A percentile compares a stretch with the other conserved stretches of the same genome.
phyloP scores from a whole-genome alignment of 2,113 vertebrate species.

The Pipra filicauda region DNA sequence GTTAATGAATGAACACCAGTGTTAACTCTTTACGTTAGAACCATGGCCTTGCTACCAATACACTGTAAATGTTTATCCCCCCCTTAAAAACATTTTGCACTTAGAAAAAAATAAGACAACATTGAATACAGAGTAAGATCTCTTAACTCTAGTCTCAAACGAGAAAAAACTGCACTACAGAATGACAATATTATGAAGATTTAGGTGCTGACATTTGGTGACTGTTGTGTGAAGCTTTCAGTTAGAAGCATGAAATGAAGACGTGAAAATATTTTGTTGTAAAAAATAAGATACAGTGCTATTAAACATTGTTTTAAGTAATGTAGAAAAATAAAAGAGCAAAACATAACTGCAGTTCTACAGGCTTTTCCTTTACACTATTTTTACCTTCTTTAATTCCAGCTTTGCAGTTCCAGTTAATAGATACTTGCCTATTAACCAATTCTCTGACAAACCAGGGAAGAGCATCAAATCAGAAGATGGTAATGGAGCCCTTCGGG shows the following conservation, averaged over 20 bases:
- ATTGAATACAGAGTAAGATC: neutral
- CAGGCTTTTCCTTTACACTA: constrained; percentile 19
- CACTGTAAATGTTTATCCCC: neutral
- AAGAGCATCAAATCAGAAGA: neutral
- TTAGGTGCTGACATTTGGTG: constrained; percentile 45
- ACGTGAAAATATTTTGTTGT: constrained; percentile 51
- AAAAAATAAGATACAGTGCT: constrained; percentile 47
- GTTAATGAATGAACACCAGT: neutral
- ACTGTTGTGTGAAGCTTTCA: constrained; percentile 22
- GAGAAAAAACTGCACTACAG: neutral
- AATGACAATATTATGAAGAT: neutral
- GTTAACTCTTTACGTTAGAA: neutral
- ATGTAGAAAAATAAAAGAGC: constrained; percentile 51
- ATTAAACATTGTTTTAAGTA: constrained; percentile 47
- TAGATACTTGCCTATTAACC: neutral
- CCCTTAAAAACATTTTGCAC: neutral
- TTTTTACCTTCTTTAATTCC: neutral
- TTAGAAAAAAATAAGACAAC: neutral
- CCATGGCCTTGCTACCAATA: neutral
- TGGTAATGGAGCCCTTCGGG: neutral
- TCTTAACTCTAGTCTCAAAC: neutral
- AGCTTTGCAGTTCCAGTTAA: neutral
- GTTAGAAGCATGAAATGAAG: neutral
- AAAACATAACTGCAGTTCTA: constrained; percentile 24
- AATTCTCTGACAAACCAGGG: neutral